These are phyloP conservation scores for Amiota communis DNA, from an alignment of 2,888 invertebrate species.

Conservation along the genomic window DNA sequence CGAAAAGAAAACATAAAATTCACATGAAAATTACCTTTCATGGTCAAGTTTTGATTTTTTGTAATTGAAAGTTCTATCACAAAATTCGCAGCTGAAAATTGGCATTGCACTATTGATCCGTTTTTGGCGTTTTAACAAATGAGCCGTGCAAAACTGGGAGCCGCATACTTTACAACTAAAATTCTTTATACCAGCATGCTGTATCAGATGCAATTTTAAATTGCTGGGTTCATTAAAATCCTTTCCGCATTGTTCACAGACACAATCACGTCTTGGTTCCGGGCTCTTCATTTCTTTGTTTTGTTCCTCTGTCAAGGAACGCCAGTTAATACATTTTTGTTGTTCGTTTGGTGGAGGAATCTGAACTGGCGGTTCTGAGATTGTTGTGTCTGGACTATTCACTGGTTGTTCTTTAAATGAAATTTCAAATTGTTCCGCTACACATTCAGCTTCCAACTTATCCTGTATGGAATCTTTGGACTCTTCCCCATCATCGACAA, in stretches of 20 bases:
- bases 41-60: conserved; percentile 12
- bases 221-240: conserved; percentile 61
- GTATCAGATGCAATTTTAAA: conserved; percentile 56
- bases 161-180: conserved; percentile 49
- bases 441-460: too few relatives aligned
- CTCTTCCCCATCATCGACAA: background rate
- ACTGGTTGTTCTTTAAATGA: too few relatives aligned
- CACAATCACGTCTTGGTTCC: conserved; percentile 54
- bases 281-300: conserved; percentile 51
- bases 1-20: background rate
- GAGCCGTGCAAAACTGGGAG: conserved; percentile 54
- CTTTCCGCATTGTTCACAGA: conserved; percentile 55
- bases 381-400: too few relatives aligned
- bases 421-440: background rate
- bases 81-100: conserved; percentile 53
- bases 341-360: background rate
- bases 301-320: conserved; percentile 48
- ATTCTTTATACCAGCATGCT: conserved; percentile 52
- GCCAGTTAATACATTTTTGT: background rate
- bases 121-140: conserved; percentile 52
- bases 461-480: background rate
- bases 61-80: conserved; percentile 54
- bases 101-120: conserved; percentile 45
- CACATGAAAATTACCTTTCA: conserved; percentile 10
- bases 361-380: too few relatives aligned